These are phyloP conservation scores for Rhyacophila brunnea DNA, from an alignment of 1,140 invertebrate genomes.

Conservation along the genomic window DNA sequence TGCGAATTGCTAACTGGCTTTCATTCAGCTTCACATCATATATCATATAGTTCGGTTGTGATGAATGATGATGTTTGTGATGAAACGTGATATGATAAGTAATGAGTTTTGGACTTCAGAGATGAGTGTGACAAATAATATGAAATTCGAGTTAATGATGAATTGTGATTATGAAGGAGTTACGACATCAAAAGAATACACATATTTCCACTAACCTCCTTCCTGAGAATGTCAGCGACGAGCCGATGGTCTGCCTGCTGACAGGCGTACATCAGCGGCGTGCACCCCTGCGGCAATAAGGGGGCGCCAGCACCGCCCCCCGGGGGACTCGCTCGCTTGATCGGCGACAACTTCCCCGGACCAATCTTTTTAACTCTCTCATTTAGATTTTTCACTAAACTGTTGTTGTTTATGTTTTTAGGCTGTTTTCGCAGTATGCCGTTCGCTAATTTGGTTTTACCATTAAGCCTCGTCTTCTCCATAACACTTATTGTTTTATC, in stretches of 20 bases:
- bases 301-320: constrained; percentile 61
- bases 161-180: too few relatives aligned
- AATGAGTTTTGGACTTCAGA: too few relatives aligned
- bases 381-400: constrained; percentile 25
- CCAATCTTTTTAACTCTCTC: constrained; percentile 41
- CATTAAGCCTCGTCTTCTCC: constrained; percentile 21
- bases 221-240: constrained; percentile 49
- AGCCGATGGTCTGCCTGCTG: constrained; percentile 66
- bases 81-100: too few relatives aligned
- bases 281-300: constrained; percentile 58
- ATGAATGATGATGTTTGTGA: too few relatives aligned
- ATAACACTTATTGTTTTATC: constrained; percentile 13
- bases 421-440: constrained; percentile 28
- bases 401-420: constrained; percentile 28
- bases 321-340: constrained; percentile 43
- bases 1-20: too few relatives aligned
- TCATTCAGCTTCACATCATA: too few relatives aligned
- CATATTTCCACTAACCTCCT: constrained; percentile 43
- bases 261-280: constrained; percentile 86
- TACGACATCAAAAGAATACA: too few relatives aligned
- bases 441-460: constrained; percentile 24
- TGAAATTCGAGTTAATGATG: too few relatives aligned
- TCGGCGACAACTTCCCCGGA: constrained; percentile 40
- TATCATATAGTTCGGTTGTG: too few relatives aligned
- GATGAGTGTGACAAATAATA: too few relatives aligned